Percentiles rank a stretch among this genome's conserved stretches.
Conservation (phyloP, 2,888 invertebrate genomes). For the Pristionchus mayeri region DNA sequence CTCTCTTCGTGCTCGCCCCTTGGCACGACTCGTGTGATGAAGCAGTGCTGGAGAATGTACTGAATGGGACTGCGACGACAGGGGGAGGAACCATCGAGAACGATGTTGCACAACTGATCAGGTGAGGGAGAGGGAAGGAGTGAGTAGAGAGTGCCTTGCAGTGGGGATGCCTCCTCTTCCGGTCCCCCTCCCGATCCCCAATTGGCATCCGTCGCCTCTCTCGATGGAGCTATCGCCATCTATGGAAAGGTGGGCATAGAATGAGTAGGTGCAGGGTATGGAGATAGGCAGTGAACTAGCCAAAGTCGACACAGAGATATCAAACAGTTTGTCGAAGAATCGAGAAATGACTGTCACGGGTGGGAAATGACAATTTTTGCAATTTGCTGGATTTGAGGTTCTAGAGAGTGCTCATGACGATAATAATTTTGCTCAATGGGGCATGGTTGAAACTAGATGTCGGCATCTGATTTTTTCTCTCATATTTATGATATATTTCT, state of each 20-base stretch:
- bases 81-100: constrained; percentile 97
- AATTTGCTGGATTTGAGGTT: too few relatives aligned
- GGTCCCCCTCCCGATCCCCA: constrained; percentile 79
- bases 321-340: too few relatives aligned
- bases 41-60: constrained; percentile 79
- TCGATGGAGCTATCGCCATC: constrained; percentile 91
- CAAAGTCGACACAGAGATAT: too few relatives aligned
- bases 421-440: too few relatives aligned
- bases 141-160: background rate
- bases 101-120: constrained; percentile 88
- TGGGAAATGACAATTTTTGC: too few relatives aligned
- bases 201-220: constrained; percentile 94
- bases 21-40: constrained; percentile 60
- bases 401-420: too few relatives aligned
- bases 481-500: too few relatives aligned
- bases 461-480: background rate
- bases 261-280: too few relatives aligned
- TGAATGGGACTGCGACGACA: constrained; percentile 93
- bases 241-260: constrained; percentile 82
- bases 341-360: too few relatives aligned
- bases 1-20: constrained; percentile 59
- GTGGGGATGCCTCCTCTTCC: constrained; percentile 54
- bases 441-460: too few relatives aligned
- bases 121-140: constrained; percentile 9
- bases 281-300: too few relatives aligned